Conservation (phyloP, 2,113 vertebrate species). For the Telmatochromis sp. region DNA sequence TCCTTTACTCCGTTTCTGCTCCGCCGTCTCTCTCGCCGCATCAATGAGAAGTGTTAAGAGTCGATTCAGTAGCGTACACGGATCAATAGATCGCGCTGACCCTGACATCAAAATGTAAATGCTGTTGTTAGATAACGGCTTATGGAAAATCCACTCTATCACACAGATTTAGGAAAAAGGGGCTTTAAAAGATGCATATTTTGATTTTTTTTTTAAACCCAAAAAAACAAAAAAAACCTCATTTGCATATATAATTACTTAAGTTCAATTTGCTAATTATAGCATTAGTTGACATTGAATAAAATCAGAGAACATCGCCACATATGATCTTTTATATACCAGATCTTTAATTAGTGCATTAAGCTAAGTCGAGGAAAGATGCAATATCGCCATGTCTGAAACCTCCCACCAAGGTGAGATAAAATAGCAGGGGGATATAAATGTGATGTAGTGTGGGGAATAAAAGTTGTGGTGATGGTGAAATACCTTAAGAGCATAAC, state of each 20-base stretch:
- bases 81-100: constrained; percentile 30
- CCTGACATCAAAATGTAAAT: constrained; percentile 22
- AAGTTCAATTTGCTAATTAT: not conserved
- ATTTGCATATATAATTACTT: not conserved
- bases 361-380: not conserved
- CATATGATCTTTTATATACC: not conserved
- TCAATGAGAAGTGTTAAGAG: not conserved
- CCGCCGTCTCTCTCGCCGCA: not conserved
- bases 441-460: constrained; percentile 42
- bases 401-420: constrained; percentile 13
- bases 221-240: rapidly evolving
- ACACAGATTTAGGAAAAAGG: not conserved
- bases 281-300: not conserved
- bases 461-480: constrained; percentile 40
- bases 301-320: not conserved
- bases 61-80: not conserved
- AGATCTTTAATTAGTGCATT: not conserved
- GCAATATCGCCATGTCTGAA: constrained; percentile 9
- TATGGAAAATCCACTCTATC: not conserved
- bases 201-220: not conserved
- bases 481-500: constrained; percentile 51
- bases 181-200: not conserved
- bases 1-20: not conserved
- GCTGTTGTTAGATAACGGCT: constrained; percentile 7
- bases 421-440: constrained; percentile 29